Conservation (phyloP, 2,113 vertebrate genomes). For the Pongo abelii region DNA sequence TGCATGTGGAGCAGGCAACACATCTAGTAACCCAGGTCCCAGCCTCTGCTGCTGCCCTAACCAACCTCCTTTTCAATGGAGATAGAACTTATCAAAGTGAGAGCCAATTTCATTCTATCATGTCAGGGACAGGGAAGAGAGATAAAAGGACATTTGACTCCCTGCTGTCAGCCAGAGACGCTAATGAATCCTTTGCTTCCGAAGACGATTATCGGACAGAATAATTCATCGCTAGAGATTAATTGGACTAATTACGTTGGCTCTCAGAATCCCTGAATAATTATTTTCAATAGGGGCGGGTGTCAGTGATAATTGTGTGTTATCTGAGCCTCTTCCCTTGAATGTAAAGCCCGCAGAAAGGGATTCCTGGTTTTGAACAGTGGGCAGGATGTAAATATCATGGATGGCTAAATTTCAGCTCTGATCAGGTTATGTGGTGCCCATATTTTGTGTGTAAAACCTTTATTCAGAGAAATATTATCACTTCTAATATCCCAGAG, state of each 20-base stretch:
- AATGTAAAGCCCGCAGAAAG: not conserved
- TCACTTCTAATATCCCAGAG: not conserved
- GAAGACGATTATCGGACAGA: conserved; percentile 67
- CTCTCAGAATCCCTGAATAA: conserved; percentile 67
- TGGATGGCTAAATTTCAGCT: not conserved
- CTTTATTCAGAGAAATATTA: not conserved
- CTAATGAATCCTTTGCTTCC: conserved; percentile 72
- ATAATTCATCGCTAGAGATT: conserved; percentile 76
- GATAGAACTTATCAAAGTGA: conserved; percentile 13
- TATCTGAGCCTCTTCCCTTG: not conserved
- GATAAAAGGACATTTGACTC: conserved; percentile 59
- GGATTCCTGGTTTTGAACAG: not conserved
- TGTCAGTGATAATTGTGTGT: conserved; percentile 48
- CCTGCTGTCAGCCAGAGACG: conserved; percentile 51
- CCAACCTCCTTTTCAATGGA: not conserved
- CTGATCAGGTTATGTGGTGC: not conserved
- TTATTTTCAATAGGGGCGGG: conserved; percentile 47
- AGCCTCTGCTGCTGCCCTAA: not conserved
- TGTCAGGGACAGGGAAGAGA: conserved; percentile 35
- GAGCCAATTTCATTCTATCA: not conserved
- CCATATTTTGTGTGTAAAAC: not conserved
- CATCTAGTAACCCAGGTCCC: accelerated
- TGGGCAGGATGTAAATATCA: not conserved
- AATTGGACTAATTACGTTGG: conserved; percentile 77
- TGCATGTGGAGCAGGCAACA: not conserved